Base-by-base conservation (phyloP, 2,113 vertebrate species). In the Drymodes brunneopygia region DNA sequence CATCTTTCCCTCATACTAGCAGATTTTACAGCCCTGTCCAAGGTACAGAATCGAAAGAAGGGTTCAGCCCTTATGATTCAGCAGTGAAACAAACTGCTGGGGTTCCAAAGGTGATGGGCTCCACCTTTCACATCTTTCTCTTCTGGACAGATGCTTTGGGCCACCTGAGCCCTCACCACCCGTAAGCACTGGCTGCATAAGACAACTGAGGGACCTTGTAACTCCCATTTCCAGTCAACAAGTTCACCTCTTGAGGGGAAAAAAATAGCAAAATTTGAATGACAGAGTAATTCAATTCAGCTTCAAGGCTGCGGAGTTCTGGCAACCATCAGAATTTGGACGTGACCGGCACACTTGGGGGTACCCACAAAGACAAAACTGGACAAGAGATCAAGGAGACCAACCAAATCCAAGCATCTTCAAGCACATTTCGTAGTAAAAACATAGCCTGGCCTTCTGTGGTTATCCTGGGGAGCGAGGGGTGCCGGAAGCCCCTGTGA, bases 391-490 rank as follows among this genome's bases (percentile, higher is more conserved):
- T 3, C 0, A 0, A 31, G 67, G 40, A 17, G 18, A n/a, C 31
- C 35, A 60, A 31, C 12, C 11, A 1, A 56, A 24, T 17, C 7
- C 0, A 2, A 2, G 6, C 1, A 1, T 28, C 51, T n/a, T 33
- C 35, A 24, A 79, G 28, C 1, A 0, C 10, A 2, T 8, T 29
- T n/a, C 11, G 0, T 0, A 10, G 42, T 2, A 7, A 9, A 7
- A 25, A 50, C 10, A 20, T 1, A 7, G 50, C 64, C 15, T 40
- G 4, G 27, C 36, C 40, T 61, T 2, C 31, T 5, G 47, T 24
- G 38, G 75, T 15, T 24, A 3, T 33, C 20, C 42, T 8, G 54
- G 54, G 71, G 8, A 50, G 1, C 0, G 4, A 79, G 70, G 67
- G 94, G 56, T 47, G 82, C 87, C 31, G 48, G 92, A 60, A 87